Percentiles rank a stretch among this genome's conserved stretches.
phyloP scores from a whole-genome alignment of 1,140 invertebrate genomes.

The Dreissena rostriformis region DNA sequence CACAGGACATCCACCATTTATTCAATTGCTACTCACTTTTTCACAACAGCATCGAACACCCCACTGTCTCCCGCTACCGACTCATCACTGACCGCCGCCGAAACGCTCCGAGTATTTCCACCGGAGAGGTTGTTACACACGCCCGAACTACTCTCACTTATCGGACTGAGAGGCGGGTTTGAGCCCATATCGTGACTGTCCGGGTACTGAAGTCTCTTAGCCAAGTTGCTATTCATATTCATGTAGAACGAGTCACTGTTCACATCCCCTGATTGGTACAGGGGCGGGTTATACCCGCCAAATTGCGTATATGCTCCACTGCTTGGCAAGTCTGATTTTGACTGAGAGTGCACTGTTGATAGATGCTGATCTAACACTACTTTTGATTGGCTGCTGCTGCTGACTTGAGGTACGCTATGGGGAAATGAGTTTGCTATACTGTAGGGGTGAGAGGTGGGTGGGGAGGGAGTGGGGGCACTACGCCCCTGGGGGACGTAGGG shows the following conservation, averaged over 20 bases:
- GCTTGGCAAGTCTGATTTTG: constrained; percentile 35
- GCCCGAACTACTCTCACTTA: constrained; percentile 83
- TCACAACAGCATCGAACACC: constrained; percentile 94
- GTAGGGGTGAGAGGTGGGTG: constrained; percentile 30
- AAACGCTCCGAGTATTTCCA: constrained; percentile 85
- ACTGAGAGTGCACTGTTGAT: constrained; percentile 12
- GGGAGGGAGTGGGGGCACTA: constrained; percentile 6
- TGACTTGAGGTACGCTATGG: constrained; percentile 42
- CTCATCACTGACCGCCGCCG: constrained; percentile 97
- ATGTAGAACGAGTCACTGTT: constrained; percentile 44
- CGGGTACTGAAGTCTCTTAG: constrained; percentile 51
- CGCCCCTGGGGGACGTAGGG: constrained; percentile 49
- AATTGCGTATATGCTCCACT: constrained; percentile 3
- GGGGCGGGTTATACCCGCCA: not conserved
- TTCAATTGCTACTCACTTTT: constrained; percentile 69
- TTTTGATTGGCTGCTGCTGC: constrained; percentile 57
- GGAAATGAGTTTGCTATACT: constrained; percentile 28
- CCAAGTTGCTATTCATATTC: constrained; percentile 9
- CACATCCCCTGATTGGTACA: constrained; percentile 3
- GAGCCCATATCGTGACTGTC: constrained; percentile 74
- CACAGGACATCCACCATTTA: too few relatives aligned
- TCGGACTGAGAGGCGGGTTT: constrained; percentile 87
- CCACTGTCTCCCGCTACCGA: constrained; percentile 98
- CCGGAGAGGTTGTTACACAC: constrained; percentile 79
- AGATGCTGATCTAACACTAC: constrained; percentile 22